A percentile compares a stretch with the other conserved stretches of the same genome.
Conservation (phyloP, 2,797 vertebrate genomes). For the Columba guinea region DNA sequence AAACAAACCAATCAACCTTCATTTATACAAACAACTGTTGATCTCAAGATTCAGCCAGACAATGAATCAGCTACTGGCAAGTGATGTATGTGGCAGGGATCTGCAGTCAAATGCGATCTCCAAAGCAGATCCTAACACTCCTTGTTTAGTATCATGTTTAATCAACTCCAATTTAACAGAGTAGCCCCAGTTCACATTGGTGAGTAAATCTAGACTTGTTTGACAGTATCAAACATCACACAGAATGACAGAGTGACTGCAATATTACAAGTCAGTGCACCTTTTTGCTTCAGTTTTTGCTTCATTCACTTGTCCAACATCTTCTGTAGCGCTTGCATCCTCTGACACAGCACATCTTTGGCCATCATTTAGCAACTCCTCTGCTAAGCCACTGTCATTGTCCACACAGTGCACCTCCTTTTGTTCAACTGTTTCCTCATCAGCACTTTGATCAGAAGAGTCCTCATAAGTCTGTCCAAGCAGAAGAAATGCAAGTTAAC, state of each 20-base stretch:
- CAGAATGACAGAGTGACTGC: neutral
- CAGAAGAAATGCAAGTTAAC: neutral
- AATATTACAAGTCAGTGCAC: neutral
- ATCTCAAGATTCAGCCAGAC: neutral
- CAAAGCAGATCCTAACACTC: neutral
- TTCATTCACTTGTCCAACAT: neutral
- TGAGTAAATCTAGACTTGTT: neutral
- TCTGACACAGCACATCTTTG: slow-evolving; percentile 7
- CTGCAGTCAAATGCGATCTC: neutral
- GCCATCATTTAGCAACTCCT: neutral
- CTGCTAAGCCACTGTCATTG: neutral
- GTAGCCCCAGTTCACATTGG: neutral
- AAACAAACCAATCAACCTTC: neutral
- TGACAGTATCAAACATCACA: neutral
- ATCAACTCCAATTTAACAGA: neutral
- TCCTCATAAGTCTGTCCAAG: slow-evolving; percentile 58
- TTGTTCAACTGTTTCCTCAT: slow-evolving; percentile 27
- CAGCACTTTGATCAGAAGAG: slow-evolving; percentile 17
- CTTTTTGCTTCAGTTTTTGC: slow-evolving; percentile 62
- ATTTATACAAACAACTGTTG: neutral
- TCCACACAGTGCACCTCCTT: neutral
- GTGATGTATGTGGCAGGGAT: neutral
- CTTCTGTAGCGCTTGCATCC: neutral
- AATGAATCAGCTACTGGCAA: neutral
- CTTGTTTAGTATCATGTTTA: neutral